phyloP scores from a whole-genome alignment of 30 jellyfish, hydroid and myxozoan species.

The Turritopsis rubra region DNA sequence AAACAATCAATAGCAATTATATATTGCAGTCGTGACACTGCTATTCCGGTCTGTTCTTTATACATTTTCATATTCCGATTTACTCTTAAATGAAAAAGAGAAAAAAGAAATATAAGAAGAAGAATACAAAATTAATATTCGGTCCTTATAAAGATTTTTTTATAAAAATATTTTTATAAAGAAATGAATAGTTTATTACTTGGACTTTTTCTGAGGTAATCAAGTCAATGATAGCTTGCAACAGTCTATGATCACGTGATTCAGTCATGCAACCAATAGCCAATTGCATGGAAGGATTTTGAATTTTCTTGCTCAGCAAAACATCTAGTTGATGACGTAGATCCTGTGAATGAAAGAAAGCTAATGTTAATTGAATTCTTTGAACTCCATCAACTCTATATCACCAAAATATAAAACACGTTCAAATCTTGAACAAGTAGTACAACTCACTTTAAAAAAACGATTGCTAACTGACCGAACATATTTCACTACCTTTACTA shows the following conservation, averaged over 20 bases:
- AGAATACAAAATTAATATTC: not conserved
- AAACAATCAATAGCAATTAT: too few relatives aligned
- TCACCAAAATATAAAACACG: not conserved
- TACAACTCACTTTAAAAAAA: not conserved
- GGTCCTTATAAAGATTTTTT: not conserved
- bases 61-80: not conserved
- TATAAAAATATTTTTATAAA: too few relatives aligned
- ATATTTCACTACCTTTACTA: constrained; percentile 46
- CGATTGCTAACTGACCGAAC: not conserved
- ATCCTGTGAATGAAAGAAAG: constrained; percentile 27
- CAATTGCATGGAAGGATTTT: constrained; percentile 47
- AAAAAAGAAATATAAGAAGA: too few relatives aligned
- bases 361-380: not conserved
- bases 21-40: too few relatives aligned
- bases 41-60: not conserved
- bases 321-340: constrained; percentile 58
- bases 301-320: constrained; percentile 45
- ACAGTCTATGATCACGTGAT: constrained; percentile 31
- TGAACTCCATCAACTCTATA: not conserved
- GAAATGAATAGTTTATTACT: constrained; percentile 14
- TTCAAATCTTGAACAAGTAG: not conserved
- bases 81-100: not conserved
- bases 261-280: constrained; percentile 24
- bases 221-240: constrained; percentile 54
- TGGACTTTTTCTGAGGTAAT: constrained; percentile 65